Evolutionary conservation across 2,797 vertebrate species (phyloP).

Genomic region (Coregonus sp.): DNA sequence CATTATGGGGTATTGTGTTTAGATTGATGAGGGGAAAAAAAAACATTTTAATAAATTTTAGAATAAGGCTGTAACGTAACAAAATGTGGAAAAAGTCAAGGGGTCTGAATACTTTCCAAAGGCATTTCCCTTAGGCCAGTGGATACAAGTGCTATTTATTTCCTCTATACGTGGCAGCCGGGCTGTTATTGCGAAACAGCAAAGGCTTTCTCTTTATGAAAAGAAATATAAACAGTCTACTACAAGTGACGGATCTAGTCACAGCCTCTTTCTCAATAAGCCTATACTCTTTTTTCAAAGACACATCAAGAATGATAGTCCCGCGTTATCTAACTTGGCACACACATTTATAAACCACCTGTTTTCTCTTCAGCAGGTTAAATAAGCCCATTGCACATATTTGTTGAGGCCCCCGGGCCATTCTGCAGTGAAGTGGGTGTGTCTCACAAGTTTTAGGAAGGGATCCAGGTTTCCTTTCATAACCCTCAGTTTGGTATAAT

Average conservation of each 20-base stretch:
- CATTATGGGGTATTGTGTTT: no score
- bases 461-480: slow-evolving; percentile 51
- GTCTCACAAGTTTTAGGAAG: slow-evolving; percentile 47
- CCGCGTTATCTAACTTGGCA: neutral
- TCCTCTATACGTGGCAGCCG: neutral
- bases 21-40: no score
- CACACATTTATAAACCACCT: neutral
- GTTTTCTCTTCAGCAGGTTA: neutral
- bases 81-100: no score
- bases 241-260: neutral
- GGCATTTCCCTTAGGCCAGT: no score
- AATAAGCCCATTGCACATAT: neutral
- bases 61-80: no score
- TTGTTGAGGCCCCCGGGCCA: no score
- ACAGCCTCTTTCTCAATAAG: neutral
- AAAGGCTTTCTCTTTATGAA: neutral
- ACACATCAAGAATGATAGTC: neutral
- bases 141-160: neutral
- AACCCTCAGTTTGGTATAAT: slow-evolving; percentile 52
- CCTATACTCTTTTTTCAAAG: neutral
- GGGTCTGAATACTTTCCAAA: no score
- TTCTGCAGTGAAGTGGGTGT: neutral
- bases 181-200: neutral
- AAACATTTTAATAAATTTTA: no score
- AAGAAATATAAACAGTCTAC: neutral